Conservation (phyloP, 1,140 invertebrate genomes). For the Mesaphorura yosii region DNA sequence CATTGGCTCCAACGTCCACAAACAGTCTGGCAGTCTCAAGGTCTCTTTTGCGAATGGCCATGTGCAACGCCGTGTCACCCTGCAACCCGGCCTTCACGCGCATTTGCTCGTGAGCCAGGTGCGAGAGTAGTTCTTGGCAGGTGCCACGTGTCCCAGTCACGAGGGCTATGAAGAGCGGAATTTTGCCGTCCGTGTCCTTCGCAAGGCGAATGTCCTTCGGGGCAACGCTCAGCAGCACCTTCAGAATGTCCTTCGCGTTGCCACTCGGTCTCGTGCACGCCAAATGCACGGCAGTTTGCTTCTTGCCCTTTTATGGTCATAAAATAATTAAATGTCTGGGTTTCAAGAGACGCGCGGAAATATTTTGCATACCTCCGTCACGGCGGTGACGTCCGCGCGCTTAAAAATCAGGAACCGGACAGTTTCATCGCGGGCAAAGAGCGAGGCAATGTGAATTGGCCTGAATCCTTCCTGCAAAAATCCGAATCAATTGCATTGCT, state of each 20-base stretch:
- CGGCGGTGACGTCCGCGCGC: conserved; percentile 78
- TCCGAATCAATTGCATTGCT: too few species aligned
- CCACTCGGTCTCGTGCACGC: conserved; percentile 79
- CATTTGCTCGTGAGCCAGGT: conserved; percentile 60
- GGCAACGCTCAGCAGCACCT: conserved; percentile 66
- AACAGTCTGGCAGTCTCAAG: conserved; percentile 83
- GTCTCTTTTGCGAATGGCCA: conserved; percentile 75
- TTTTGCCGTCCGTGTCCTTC: conserved; percentile 84
- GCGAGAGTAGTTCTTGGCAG: conserved; percentile 71
- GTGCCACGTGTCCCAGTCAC: conserved; percentile 87
- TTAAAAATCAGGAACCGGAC: conserved; percentile 78
- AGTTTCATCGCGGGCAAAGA: conserved; percentile 88
- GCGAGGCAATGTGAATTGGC: conserved; percentile 79
- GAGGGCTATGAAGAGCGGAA: conserved; percentile 81
- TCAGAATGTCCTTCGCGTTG: conserved; percentile 74
- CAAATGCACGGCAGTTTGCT: conserved; percentile 82
- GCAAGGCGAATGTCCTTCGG: conserved; percentile 75
- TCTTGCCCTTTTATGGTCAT: conserved; percentile 37
- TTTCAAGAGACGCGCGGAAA: background rate
- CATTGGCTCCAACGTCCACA: conserved; percentile 78
- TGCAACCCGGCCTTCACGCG: conserved; percentile 55
- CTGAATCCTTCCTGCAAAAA: conserved; percentile 16
- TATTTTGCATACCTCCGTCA: conserved; percentile 61
- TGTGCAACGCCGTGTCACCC: conserved; percentile 73
- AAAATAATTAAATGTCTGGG: background rate